Conservation (phyloP, 2,113 vertebrate genomes). For the Macaca mulatta region DNA sequence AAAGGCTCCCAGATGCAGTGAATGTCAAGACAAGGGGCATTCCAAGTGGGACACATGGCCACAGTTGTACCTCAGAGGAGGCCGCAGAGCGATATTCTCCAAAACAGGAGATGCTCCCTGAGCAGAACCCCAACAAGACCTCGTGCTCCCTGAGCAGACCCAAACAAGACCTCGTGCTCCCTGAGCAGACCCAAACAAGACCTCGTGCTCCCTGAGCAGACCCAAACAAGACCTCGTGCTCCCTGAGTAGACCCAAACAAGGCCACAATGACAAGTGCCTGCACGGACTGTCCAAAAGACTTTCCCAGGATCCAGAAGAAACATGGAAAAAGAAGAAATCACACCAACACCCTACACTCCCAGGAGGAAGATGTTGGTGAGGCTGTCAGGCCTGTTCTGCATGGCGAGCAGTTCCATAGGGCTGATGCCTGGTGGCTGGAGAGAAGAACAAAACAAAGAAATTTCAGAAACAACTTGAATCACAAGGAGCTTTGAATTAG, state of each 20-base stretch:
- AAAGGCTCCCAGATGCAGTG: background rate
- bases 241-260: background rate
- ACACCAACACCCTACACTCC: background rate
- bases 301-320: background rate
- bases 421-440: background rate
- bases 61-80: background rate
- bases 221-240: background rate
- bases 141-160: background rate
- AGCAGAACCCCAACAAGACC: background rate
- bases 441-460: background rate
- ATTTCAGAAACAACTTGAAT: background rate
- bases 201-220: no score
- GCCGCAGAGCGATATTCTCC: background rate
- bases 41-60: background rate
- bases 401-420: background rate
- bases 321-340: background rate
- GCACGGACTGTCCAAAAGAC: background rate
- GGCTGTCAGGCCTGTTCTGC: background rate
- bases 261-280: background rate
- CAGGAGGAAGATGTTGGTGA: background rate
- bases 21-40: background rate
- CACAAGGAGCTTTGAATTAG: background rate
- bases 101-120: background rate
- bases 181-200: background rate
- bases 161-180: background rate